Conservation (phyloP, 2,797 vertebrate species). For the Spondyliosoma cantharus region DNA sequence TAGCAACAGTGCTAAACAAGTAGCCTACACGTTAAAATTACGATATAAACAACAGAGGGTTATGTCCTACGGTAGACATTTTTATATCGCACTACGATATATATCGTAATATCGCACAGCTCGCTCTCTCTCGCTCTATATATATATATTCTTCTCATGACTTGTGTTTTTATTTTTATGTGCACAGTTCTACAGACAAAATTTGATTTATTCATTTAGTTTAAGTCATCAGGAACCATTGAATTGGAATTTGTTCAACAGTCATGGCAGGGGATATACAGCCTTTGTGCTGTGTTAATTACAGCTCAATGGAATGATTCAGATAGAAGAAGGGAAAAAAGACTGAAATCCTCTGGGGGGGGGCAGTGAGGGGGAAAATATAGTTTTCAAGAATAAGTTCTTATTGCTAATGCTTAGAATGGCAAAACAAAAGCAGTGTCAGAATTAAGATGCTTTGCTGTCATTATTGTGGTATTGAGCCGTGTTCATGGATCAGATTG, state of each 20-base stretch:
- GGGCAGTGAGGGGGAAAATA: conserved; percentile 16
- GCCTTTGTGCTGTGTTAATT: conserved; percentile 63
- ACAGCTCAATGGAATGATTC: conserved; percentile 56
- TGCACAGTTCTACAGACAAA: conserved; percentile 32
- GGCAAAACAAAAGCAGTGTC: neutral
- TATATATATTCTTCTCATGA: conserved; percentile 7
- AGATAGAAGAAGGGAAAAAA: conserved; percentile 16
- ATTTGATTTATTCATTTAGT: conserved; percentile 53
- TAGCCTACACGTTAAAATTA: no score
- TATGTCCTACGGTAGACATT: no score
- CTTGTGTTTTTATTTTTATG: conserved; percentile 12
- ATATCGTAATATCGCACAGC: no score
- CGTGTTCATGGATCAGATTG: neutral
- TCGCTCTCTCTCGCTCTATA: no score
- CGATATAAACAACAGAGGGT: no score
- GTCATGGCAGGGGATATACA: conserved; percentile 33
- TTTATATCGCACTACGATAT: no score
- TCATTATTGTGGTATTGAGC: neutral
- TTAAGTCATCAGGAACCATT: conserved; percentile 40
- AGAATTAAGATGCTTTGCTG: conserved; percentile 3
- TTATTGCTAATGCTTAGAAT: conserved; percentile 26
- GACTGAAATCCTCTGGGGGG: conserved; percentile 29
- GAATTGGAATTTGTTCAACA: conserved; percentile 57
- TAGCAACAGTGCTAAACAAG: no score
- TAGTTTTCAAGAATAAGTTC: conserved; percentile 34